Conservation (phyloP, 2,797 vertebrate species). For the Acrossocheilus fasciatus region DNA sequence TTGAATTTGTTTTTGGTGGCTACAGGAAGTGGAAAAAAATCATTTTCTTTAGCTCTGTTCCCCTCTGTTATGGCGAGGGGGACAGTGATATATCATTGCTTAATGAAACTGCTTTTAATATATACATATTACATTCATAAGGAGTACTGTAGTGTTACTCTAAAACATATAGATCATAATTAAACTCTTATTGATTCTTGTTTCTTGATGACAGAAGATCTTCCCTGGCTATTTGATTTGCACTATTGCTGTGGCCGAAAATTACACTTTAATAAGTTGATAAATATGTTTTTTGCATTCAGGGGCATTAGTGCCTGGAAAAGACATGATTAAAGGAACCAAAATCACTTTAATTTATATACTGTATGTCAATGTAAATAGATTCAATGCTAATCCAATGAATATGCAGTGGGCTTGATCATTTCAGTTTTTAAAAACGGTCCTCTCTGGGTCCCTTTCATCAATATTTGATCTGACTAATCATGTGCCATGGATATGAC, state of each 20-base stretch:
- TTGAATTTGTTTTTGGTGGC: background rate
- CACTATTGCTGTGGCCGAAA: background rate
- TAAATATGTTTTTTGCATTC: background rate
- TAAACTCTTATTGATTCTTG: background rate
- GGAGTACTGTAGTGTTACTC: background rate
- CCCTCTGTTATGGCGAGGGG: background rate
- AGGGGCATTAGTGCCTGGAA: background rate
- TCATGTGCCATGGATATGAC: background rate
- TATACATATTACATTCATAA: background rate
- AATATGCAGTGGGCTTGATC: background rate
- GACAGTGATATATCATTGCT: background rate
- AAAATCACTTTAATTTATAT: background rate
- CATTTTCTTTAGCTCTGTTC: background rate
- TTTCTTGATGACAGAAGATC: background rate
- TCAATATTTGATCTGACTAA: constrained; percentile 13
- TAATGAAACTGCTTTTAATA: constrained; percentile 39
- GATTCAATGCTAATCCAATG: background rate
- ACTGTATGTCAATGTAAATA: background rate
- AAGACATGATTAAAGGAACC: background rate
- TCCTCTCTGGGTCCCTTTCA: background rate
- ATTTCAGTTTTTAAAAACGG: background rate
- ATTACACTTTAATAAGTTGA: background rate
- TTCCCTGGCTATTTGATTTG: background rate
- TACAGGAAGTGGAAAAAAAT: background rate
- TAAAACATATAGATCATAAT: background rate